Evolutionary conservation across 2,888 invertebrate genomes (phyloP).

Genomic region (Colletes collaris): DNA sequence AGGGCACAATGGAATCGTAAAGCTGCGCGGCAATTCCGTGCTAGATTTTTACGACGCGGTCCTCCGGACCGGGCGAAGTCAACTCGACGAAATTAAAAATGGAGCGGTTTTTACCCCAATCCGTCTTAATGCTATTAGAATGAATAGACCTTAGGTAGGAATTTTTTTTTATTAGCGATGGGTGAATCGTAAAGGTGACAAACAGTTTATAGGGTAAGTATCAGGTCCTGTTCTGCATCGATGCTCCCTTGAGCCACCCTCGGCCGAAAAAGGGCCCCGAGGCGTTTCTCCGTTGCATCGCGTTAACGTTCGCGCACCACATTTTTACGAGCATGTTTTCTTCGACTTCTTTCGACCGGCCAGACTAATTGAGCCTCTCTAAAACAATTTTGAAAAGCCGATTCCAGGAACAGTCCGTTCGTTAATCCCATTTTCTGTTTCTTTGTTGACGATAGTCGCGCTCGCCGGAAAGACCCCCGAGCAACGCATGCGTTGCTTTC

Average conservation of each 20-base stretch:
- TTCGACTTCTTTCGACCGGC: background rate
- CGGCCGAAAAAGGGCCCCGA: background rate
- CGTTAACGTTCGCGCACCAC: slow-evolving; percentile 27
- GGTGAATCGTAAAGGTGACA: slow-evolving; percentile 56
- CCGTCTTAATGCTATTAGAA: slow-evolving; percentile 67
- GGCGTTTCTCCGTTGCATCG: no score
- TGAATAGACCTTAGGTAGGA: slow-evolving; percentile 53
- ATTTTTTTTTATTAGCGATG: slow-evolving; percentile 57
- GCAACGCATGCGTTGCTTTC: slow-evolving; percentile 13
- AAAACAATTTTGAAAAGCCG: slow-evolving; percentile 60
- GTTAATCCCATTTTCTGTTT: slow-evolving; percentile 60
- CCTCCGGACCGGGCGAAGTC: slow-evolving; percentile 56
- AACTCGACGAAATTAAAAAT: slow-evolving; percentile 72
- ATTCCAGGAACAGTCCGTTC: slow-evolving; percentile 49
- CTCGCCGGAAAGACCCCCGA: slow-evolving; percentile 24
- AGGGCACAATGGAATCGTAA: slow-evolving; percentile 53
- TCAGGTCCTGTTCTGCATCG: background rate
- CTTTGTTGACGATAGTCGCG: slow-evolving; percentile 28
- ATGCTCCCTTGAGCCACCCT: no score
- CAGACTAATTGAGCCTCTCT: slow-evolving; percentile 45
- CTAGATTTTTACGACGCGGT: slow-evolving; percentile 64
- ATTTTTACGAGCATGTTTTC: slow-evolving; percentile 48
- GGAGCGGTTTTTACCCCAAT: slow-evolving; percentile 74
- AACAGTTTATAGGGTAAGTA: slow-evolving; percentile 57
- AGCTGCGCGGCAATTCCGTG: slow-evolving; percentile 29